phyloP scores from a whole-genome alignment of 2,113 vertebrate genomes.

The Plecturocebus donacophilus region DNA sequence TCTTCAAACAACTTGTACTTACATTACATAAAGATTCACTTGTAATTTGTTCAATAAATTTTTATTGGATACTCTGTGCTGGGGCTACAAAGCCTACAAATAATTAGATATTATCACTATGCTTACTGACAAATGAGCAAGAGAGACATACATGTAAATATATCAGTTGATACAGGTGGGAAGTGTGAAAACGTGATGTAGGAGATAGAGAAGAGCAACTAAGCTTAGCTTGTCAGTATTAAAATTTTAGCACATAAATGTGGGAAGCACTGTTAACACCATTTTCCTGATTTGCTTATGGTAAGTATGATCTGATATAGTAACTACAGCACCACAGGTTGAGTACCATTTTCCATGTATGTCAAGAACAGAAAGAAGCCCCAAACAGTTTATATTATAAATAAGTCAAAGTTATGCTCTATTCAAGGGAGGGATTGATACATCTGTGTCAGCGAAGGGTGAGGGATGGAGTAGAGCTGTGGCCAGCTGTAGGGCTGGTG shows the following conservation, averaged over 20 bases:
- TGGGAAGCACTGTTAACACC: not conserved
- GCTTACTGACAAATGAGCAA: not conserved
- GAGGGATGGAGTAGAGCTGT: not conserved
- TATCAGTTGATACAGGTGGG: not conserved
- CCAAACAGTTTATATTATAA: not conserved
- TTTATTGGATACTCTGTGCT: constrained; percentile 2
- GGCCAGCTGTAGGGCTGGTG: not conserved
- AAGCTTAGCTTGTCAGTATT: not conserved
- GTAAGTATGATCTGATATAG: not conserved
- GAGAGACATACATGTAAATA: not conserved
- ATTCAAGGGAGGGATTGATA: not conserved
- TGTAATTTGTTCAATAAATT: not conserved
- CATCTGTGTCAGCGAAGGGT: not conserved
- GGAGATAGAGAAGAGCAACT: not conserved
- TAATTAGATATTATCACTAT: not conserved
- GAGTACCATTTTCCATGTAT: not conserved
- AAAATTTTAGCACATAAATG: not conserved
- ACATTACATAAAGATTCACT: constrained; percentile 16
- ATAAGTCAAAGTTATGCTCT: not conserved
- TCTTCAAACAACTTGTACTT: not conserved
- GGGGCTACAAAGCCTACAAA: not conserved
- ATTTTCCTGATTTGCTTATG: not conserved
- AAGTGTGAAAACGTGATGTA: not conserved
- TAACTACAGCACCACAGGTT: not conserved
- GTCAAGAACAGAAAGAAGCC: not conserved